Conservation (phyloP, 2,113 vertebrate genomes). For the Clarias batrachus region DNA sequence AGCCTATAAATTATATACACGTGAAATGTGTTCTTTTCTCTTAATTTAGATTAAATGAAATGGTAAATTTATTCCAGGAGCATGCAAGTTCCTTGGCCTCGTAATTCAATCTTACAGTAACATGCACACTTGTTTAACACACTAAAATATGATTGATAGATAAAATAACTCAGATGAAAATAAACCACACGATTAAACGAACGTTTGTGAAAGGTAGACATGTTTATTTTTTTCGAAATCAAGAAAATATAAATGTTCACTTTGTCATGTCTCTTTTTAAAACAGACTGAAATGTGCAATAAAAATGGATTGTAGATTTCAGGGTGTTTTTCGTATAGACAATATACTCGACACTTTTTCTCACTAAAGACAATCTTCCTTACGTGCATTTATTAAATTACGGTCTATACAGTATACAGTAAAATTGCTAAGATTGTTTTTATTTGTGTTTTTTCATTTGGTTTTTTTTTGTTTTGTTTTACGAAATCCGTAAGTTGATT, state of each 20-base stretch:
- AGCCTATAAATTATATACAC: background rate
- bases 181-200: background rate
- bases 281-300: background rate
- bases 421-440: background rate
- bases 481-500: no score
- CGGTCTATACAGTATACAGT: no score
- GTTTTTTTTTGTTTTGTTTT: no score
- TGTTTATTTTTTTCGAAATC: background rate
- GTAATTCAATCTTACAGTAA: background rate
- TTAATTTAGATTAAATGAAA: background rate
- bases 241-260: background rate
- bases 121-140: background rate
- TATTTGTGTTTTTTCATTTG: background rate
- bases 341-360: no score
- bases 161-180: background rate
- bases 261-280: background rate
- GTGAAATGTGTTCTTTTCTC: no score
- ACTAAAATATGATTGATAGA: background rate
- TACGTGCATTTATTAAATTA: no score
- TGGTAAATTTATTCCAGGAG: background rate
- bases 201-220: background rate
- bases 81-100: background rate
- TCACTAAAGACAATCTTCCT: no score
- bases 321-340: background rate
- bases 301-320: background rate